Evolutionary conservation across 2,888 invertebrate genomes (phyloP), one percentile per base, ranked within the genome.

Genomic region (Pseudolycoriella hygida): DNA sequence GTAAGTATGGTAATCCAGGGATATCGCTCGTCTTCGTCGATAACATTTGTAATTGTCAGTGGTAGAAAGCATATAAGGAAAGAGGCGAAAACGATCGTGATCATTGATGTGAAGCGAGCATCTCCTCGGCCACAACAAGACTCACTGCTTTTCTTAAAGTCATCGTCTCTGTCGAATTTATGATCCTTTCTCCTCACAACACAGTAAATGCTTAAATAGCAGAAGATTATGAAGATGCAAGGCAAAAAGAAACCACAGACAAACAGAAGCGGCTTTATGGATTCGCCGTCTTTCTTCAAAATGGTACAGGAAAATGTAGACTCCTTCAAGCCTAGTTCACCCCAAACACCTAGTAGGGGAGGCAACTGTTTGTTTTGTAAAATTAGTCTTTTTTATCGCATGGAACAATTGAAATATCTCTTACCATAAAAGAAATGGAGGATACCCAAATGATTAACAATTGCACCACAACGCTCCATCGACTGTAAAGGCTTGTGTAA

Each of bases 231-330:
- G 34, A 86, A 84, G 18, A 83, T 60, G 56, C 88, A 88, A 0
- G 92, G 92, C 18, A 90, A 64, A 6, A 82, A 73, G 59, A 90
- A 87, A 2, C 85, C 88, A 53, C 88, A 71, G 15, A 83, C 69
- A 67, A 89, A 89, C 1, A 89, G 69, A 46, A 80, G 74, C 60
- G 86, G 87, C 67, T 87, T 87, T 3, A 88, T 88, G 1, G 87
- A 88, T 50, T 64, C 70, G 37, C 80, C 82, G 57, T 82, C 70
- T 57, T 84, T 80, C 50, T 74, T 73, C 42, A 89, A 68, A 53
- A 90, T 88, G 17, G 90, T 92, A 62, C 92, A 92, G 1, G 89
- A 89, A 61, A 89, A 90, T 2, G 88, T 86, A 17, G 74, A 70
- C 20, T 73, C 68, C 53, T 88, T 81, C 32, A 88, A 67, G 0